phyloP scores from a whole-genome alignment of 1,140 invertebrate species.

The Euwallacea similis region DNA sequence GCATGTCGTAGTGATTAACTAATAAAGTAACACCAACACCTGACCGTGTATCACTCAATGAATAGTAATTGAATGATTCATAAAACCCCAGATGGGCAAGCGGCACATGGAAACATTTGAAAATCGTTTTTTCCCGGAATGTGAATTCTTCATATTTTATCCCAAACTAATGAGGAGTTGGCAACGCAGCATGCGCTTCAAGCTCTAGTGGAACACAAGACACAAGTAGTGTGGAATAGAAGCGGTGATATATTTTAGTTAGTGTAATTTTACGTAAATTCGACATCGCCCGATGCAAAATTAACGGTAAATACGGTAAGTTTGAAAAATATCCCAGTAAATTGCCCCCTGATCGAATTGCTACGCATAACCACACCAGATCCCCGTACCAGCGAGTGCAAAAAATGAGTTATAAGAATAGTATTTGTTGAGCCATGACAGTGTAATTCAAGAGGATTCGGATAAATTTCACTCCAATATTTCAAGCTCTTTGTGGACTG shows the following conservation, averaged over 20 bases:
- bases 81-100: no score
- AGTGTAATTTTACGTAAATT: slow-evolving; percentile 32
- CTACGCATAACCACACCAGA: slow-evolving; percentile 11
- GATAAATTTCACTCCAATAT: slow-evolving; percentile 31
- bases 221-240: slow-evolving; percentile 33
- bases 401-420: slow-evolving; percentile 41
- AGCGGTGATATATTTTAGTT: slow-evolving; percentile 35
- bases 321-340: slow-evolving; percentile 29
- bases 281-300: slow-evolving; percentile 37
- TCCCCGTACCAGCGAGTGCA: slow-evolving; percentile 30
- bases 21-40: no score
- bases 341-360: slow-evolving; percentile 17
- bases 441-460: slow-evolving; percentile 42
- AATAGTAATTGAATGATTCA: no score
- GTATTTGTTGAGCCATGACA: slow-evolving; percentile 44
- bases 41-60: no score
- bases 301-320: slow-evolving; percentile 43
- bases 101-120: no score
- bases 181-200: slow-evolving; percentile 38
- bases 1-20: no score
- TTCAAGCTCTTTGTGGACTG: slow-evolving; percentile 37
- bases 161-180: background rate
- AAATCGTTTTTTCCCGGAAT: no score
- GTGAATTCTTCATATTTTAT: no score
- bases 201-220: slow-evolving; percentile 26